Base-by-base conservation (phyloP, 2,797 vertebrate genomes). In the Scolopax rusticola region DNA sequence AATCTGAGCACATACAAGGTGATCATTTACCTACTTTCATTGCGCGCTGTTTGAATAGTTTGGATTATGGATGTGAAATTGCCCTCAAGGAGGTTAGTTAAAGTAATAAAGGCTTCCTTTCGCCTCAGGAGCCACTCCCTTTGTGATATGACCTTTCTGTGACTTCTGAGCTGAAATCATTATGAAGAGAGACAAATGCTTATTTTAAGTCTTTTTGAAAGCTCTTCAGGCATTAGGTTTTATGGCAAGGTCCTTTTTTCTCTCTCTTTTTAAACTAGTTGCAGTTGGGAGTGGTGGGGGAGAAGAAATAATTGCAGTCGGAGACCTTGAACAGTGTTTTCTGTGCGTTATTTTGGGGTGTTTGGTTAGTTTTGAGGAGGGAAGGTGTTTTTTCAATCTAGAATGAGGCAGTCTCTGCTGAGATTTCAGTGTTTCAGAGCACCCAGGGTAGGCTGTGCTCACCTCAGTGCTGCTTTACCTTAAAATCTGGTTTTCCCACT, bases 81-180 rank as follows among this genome's bases (percentile, higher is more conserved):
- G 95, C 91, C 87, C 92, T 92, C 61, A 36, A 84, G 95, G 83
- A 91, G 90, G 70, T 92, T 91, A 69, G 93, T 95, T 97, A 87
- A 96, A 96, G 95, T 81, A 97, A 97, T 96, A 96, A 97, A 95
- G 75, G 93, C 84, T 96, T 95, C 83, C 56, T 70, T 84, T 84
- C 0, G 81, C 94, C 88, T 97, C 87, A 60, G 96, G 96, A 96
- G 50, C 91, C 95, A 94, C 96, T 97, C 92, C 94, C 90, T 94
- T 94, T 97, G 94, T 74, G 79, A 73, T 79, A 27, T 95, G 96
- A 97, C 95, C 96, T 95, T 92, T 97, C 89, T 59, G 84, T 93
- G 93, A 97, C 92, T 96, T 85, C 95, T 84, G 69, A 91, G 93
- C 82, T 94, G 79, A 86, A 85, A 41, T 83, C 78, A 64, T 92